Base-by-base conservation (phyloP, 2,888 invertebrate species). In the Osmoderma eremita region DNA sequence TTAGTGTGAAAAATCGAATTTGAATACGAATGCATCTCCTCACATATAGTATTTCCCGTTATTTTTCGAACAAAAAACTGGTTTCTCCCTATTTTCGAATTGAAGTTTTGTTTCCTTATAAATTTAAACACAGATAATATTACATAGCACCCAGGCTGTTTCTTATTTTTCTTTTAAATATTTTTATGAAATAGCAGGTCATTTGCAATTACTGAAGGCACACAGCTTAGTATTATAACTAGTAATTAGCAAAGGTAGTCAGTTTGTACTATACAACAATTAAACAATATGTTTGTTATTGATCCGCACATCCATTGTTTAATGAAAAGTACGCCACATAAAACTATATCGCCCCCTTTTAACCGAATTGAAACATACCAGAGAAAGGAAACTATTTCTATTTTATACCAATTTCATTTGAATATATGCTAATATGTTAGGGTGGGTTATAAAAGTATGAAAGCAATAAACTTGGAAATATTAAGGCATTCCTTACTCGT, bases 161-260 rank as follows among this genome's bases (percentile, higher is more conserved):
- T 58, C 20, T 45, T 30, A 24, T 30, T 54, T 22, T 56, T 56
- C 41, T 39, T 22, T 58, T 58, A 30, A 58, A 58, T 58, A 78
- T 76, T 78, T 42, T 78, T 81, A 80, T 79, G 80, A 80, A 80
- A 78, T 79, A 82, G 81, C 82, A 82, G 82, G 81, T 86, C 86
- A 85, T 85, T 87, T 88, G 88, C 88, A 89, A 89, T 89, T 88
- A 89, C 90, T 89, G 89, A 88, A 91, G 90, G 90, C 91, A 91
- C 90, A 89, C 90, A 91, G 90, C 90, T 80, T 82, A 81, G 78
- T 80, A 80, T 82, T 82, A 81, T 80, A 81, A 82, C 81, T 82
- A 82, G 82, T 82, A 82, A 82, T 82, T 82, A 82, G 82, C 82
- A 82, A 82, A 80, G 80, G 80, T 81, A 80, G 78, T 81, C 79